Evolutionary conservation across 2,888 invertebrate species (phyloP).

Genomic region (Amitus sp.): DNA sequence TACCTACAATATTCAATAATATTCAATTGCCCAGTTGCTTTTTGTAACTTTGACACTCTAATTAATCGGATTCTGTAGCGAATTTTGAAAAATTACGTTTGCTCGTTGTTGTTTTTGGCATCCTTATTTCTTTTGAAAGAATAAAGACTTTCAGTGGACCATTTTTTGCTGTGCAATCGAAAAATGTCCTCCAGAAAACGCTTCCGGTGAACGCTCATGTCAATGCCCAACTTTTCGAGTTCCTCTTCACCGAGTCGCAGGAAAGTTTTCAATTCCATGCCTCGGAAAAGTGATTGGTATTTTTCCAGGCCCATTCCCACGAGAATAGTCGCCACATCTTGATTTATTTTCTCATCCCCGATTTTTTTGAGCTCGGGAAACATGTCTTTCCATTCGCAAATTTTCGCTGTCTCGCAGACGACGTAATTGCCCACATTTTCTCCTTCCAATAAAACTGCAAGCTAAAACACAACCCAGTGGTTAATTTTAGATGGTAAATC

Average conservation of each 20-base stretch:
- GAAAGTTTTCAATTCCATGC: constrained; percentile 70
- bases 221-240: constrained; percentile 70
- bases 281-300: constrained; percentile 66
- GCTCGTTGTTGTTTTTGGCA: constrained; percentile 32
- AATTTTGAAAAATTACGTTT: constrained; percentile 47
- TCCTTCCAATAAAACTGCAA: constrained; percentile 43
- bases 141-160: constrained; percentile 65
- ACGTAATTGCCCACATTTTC: constrained; percentile 29
- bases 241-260: constrained; percentile 70
- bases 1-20: too few species aligned
- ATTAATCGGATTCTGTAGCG: constrained; percentile 46
- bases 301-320: constrained; percentile 72
- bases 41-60: too few species aligned
- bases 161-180: constrained; percentile 71
- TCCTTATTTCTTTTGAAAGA: too few species aligned
- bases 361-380: constrained; percentile 64
- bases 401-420: constrained; percentile 48
- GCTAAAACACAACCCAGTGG: constrained; percentile 39
- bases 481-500: too few species aligned
- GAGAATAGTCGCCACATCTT: constrained; percentile 70
- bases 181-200: constrained; percentile 69
- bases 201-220: constrained; percentile 71
- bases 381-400: constrained; percentile 67
- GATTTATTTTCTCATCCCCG: constrained; percentile 39
- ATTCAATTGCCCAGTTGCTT: too few species aligned